A percentile compares a stretch with the other conserved stretches of the same genome.
Conservation (phyloP, 2,797 vertebrate genomes). For the Chelidonichthys spinosus region DNA sequence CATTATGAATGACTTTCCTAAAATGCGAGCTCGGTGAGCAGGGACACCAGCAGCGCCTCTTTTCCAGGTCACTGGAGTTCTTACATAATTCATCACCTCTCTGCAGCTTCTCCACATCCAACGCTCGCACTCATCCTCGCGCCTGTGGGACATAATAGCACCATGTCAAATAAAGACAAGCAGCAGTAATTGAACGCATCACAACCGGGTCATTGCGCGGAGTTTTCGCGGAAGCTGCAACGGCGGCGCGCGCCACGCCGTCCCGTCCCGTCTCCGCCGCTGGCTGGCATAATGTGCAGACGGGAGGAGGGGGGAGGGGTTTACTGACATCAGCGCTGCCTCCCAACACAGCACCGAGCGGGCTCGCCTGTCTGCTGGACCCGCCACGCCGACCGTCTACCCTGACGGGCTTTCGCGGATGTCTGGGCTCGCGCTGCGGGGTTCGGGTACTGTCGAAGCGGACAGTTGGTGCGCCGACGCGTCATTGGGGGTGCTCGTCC, state of each 20-base stretch:
- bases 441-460: constrained; percentile 22
- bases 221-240: constrained; percentile 32
- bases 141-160: not conserved
- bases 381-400: constrained; percentile 63
- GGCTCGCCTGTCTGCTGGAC: constrained; percentile 70
- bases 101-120: constrained; percentile 5
- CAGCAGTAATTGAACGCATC: not conserved
- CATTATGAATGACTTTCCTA: not conserved
- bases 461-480: not conserved
- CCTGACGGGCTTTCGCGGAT: constrained; percentile 45
- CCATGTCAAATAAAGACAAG: not conserved
- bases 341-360: constrained; percentile 64
- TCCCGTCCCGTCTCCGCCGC: constrained; percentile 39
- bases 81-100: constrained; percentile 49
- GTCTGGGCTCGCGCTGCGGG: constrained; percentile 41
- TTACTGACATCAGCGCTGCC: constrained; percentile 74
- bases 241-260: constrained; percentile 18
- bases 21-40: not conserved
- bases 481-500: not conserved
- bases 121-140: not conserved
- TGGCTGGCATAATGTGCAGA: constrained; percentile 55
- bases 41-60: not conserved
- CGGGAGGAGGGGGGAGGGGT: constrained; percentile 70
- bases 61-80: constrained; percentile 38
- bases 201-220: constrained; percentile 5